A percentile compares a stretch with the other conserved stretches of the same genome.
Evolutionary conservation across 2,797 vertebrate species (phyloP).

Genomic region (Xerus rutilus): DNA sequence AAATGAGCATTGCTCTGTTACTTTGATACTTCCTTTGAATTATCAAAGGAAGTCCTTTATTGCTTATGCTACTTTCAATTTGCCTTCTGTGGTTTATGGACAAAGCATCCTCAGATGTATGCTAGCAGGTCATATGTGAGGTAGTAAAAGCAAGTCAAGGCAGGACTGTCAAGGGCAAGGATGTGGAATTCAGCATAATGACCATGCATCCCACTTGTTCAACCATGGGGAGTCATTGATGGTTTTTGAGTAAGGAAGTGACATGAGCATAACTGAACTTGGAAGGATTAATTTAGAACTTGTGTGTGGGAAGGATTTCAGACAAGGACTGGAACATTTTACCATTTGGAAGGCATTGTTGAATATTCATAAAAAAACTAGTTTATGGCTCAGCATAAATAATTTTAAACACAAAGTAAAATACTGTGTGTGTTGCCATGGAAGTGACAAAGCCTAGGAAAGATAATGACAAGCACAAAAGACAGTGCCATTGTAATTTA

Average conservation of each 20-base stretch:
- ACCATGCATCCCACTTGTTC: too few relatives aligned
- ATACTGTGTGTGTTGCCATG: constrained; percentile 82
- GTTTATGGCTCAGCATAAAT: constrained; percentile 75
- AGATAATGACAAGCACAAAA: constrained; percentile 74
- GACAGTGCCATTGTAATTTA: constrained; percentile 72
- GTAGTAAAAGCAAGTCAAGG: not conserved
- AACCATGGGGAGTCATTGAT: not conserved
- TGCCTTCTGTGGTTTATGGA: not conserved
- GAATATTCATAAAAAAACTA: constrained; percentile 65
- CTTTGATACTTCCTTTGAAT: not conserved
- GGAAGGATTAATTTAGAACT: constrained; percentile 68
- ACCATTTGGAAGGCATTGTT: constrained; percentile 56
- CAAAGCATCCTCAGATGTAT: not conserved
- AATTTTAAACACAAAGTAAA: constrained; percentile 74
- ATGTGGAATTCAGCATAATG: not conserved
- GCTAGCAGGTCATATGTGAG: not conserved
- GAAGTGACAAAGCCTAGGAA: constrained; percentile 67
- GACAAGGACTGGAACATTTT: constrained; percentile 59
- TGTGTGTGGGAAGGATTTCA: constrained; percentile 72
- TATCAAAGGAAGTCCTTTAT: not conserved
- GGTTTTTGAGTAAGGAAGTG: not conserved
- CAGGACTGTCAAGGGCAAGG: not conserved
- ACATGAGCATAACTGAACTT: not conserved
- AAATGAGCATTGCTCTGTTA: not conserved
- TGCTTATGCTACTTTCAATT: not conserved